These are phyloP conservation scores for Drosophila demipolita DNA, from an alignment of 2,888 invertebrate genomes.

Conservation along the genomic window DNA sequence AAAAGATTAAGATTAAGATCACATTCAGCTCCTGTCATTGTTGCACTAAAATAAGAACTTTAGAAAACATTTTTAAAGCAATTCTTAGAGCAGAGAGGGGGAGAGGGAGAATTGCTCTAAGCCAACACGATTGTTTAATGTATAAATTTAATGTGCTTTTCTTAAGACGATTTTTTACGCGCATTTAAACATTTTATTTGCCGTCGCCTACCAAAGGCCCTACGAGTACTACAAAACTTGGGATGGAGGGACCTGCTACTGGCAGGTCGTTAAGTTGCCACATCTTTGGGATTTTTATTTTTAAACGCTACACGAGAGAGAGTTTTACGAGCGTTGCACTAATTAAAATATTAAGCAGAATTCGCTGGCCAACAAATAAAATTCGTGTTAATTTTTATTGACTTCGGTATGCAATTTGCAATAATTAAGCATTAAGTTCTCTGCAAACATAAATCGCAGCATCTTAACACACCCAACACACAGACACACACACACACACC, in stretches of 20 bases:
- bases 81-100: conserved; percentile 3
- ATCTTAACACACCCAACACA: conserved; percentile 18
- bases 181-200: conserved; percentile 64
- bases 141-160: conserved; percentile 68
- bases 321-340: conserved; percentile 52
- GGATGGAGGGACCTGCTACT: conserved; percentile 61
- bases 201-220: conserved; percentile 14
- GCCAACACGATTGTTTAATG: conserved; percentile 55
- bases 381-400: conserved; percentile 75
- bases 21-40: conserved; percentile 38
- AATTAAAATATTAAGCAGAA: conserved; percentile 70
- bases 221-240: not conserved
- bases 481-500: not conserved
- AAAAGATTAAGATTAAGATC: conserved; percentile 1
- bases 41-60: conserved; percentile 1
- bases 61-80: conserved; percentile 15
- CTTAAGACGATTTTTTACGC: conserved; percentile 67
- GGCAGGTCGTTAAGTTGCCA: conserved; percentile 61
- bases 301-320: conserved; percentile 26
- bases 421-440: conserved; percentile 76
- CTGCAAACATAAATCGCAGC: conserved; percentile 51
- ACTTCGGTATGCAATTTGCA: conserved; percentile 76
- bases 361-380: conserved; percentile 51
- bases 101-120: conserved; percentile 26
- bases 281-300: conserved; percentile 49